phyloP scores from a whole-genome alignment of 2,797 vertebrate genomes.

The Enteromius anoplus region DNA sequence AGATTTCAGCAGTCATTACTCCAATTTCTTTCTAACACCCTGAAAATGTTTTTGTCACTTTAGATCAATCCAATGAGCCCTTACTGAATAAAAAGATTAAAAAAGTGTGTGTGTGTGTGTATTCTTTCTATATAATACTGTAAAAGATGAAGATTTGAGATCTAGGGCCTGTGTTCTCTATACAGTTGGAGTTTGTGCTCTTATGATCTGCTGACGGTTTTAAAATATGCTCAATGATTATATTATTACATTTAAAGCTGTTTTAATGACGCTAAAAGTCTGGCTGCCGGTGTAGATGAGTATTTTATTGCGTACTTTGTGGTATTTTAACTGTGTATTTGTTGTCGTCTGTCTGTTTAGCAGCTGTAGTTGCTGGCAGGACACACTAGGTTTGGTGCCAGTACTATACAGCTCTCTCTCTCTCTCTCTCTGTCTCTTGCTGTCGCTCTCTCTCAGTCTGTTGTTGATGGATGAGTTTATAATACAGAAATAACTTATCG shows the following conservation, averaged over 20 bases:
- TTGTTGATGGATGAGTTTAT: slow-evolving; percentile 24
- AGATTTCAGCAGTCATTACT: not conserved
- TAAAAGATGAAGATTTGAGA: not conserved
- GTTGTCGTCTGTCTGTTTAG: slow-evolving; percentile 30
- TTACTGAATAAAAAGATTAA: not conserved
- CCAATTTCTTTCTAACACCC: not conserved
- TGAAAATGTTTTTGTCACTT: not conserved
- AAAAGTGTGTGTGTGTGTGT: not conserved
- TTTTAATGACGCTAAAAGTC: not conserved
- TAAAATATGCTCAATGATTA: not conserved
- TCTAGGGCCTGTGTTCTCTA: not conserved
- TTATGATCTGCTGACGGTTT: not conserved
- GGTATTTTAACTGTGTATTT: slow-evolving; percentile 10
- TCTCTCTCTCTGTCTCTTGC: slow-evolving; percentile 1
- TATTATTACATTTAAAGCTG: not conserved
- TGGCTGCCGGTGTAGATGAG: slow-evolving; percentile 16
- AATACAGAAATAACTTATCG: slow-evolving; percentile 23
- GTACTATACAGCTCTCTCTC: not conserved
- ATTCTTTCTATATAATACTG: not conserved
- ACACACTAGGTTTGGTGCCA: slow-evolving; percentile 33
- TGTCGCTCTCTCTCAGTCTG: slow-evolving; percentile 30
- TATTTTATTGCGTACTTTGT: not conserved
- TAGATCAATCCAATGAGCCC: not conserved
- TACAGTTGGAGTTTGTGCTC: not conserved
- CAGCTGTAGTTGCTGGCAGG: slow-evolving; percentile 45